Evolutionary conservation across 2,113 vertebrate species (phyloP), one percentile per base, ranked within the genome.

Genomic region (Epinephelus moara): DNA sequence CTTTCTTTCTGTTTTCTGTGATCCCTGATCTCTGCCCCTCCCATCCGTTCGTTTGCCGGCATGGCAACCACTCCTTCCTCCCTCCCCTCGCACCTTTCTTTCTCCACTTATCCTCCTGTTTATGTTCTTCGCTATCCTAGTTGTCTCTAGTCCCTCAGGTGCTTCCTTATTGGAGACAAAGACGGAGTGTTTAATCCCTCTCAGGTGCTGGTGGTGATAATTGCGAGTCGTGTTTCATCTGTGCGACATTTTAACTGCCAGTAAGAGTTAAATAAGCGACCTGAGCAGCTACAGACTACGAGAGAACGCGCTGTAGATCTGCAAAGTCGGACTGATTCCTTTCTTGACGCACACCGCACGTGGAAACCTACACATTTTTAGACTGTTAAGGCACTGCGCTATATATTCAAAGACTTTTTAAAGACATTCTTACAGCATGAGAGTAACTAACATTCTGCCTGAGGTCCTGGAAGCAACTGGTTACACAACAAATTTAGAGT

Each of bases 31-130:
- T 87, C 69, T 82, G 89, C 76, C 75, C 93, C 86, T 84, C 93
- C 94, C 89, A 57, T 84, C 85, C 69, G 86, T 88, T 84, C 78
- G 45, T 86, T 90, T 64, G 88, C 82, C 86, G 91, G 92, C 95
- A 90, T 80, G 82, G 93, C 94, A 96, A 86, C 96, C 88, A 93
- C 90, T 85, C 94, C 94, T 94, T 94, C 96, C 95, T 90, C 93
- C 85, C 87, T 78, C 33, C 75, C 59, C 69, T 64, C 13, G 71
- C 87, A 74, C 75, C 68, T 68, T 84, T 70, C 66, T 42, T 80
- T 47, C 45, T 37, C 4, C 10, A 14, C 56, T 47, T 73, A 11
- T 17, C 14, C 40, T 70, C 77, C 63, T 60, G 61, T 84, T 87
- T 90, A 60, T 72, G 59, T 61, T 67, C 52, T 75, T 70, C 3